These are phyloP conservation scores for Zaprionus nigranus DNA, from an alignment of 1,140 invertebrate species.

Conservation along the genomic window DNA sequence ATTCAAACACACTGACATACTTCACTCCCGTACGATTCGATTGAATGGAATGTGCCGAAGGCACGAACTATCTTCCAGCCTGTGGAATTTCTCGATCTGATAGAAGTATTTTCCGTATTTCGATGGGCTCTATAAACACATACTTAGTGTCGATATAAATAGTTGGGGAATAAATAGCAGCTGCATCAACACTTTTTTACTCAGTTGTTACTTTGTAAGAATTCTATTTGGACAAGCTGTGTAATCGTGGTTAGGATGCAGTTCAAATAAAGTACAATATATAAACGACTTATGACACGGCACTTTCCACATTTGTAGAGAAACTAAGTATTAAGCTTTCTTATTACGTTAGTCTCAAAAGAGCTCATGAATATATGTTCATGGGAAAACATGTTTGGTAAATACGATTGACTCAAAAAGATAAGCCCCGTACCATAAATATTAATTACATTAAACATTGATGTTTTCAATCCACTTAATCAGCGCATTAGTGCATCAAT, in stretches of 20 bases:
- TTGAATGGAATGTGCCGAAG: conserved; percentile 24
- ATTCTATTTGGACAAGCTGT: neutral
- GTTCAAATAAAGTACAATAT: too few relatives aligned
- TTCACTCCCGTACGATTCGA: neutral
- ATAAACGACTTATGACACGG: too few relatives aligned
- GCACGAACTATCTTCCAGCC: conserved; percentile 13
- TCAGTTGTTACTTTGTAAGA: neutral
- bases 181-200: conserved; percentile 8
- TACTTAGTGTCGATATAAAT: neutral
- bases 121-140: neutral
- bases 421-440: neutral
- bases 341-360: too few relatives aligned
- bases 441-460: neutral
- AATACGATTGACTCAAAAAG: too few relatives aligned
- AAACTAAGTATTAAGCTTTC: too few relatives aligned
- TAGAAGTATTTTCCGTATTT: neutral
- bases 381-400: too few relatives aligned
- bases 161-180: neutral
- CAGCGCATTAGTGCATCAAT: neutral
- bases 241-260: too few relatives aligned
- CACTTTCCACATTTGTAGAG: too few relatives aligned
- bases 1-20: neutral
- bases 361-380: too few relatives aligned
- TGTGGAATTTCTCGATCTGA: neutral
- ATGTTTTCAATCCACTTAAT: neutral